phyloP scores from a whole-genome alignment of 2,888 invertebrate species.

The Drosophila bunnanda region DNA sequence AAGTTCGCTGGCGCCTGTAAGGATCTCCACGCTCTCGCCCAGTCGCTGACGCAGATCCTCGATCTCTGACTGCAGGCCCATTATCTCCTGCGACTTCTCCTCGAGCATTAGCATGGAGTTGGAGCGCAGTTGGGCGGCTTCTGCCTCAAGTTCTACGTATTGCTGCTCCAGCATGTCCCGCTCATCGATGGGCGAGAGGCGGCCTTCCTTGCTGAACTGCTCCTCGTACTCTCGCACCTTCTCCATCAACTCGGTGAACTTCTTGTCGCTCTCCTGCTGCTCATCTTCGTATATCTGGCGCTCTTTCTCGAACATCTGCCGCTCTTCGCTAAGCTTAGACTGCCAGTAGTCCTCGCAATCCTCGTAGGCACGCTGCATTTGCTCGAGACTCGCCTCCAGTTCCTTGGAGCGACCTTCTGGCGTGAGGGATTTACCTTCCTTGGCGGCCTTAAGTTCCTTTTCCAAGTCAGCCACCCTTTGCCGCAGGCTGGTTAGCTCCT shows the following conservation, averaged over 20 bases:
- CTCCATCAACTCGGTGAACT: conserved; percentile 89
- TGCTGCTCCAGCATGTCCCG: conserved; percentile 89
- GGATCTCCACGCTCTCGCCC: conserved; percentile 83
- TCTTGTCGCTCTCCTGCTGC: conserved; percentile 90
- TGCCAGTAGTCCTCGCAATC: conserved; percentile 95
- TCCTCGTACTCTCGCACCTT: conserved; percentile 93
- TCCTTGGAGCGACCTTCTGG: conserved; percentile 87
- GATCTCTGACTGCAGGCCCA: conserved; percentile 85
- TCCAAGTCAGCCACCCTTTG: conserved; percentile 79
- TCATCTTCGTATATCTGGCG: conserved; percentile 89
- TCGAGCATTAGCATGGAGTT: conserved; percentile 86
- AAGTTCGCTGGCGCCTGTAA: conserved; percentile 82
- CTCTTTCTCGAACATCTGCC: conserved; percentile 89
- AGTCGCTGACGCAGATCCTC: conserved; percentile 84
- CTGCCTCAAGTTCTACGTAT: conserved; percentile 89
- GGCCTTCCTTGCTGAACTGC: conserved; percentile 87
- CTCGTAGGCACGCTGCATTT: conserved; percentile 91
- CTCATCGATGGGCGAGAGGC: conserved; percentile 92
- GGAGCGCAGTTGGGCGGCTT: conserved; percentile 87
- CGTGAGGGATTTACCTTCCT: conserved; percentile 59
- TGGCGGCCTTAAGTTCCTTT: conserved; percentile 68
- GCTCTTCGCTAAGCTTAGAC: conserved; percentile 91
- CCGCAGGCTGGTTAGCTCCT: conserved; percentile 76
- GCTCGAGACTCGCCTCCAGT: conserved; percentile 90
- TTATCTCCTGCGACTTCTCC: conserved; percentile 87